Evolutionary conservation across 2,888 invertebrate genomes (phyloP), one percentile per base, ranked within the genome.

Genomic region (Emmelina monodactyla): DNA sequence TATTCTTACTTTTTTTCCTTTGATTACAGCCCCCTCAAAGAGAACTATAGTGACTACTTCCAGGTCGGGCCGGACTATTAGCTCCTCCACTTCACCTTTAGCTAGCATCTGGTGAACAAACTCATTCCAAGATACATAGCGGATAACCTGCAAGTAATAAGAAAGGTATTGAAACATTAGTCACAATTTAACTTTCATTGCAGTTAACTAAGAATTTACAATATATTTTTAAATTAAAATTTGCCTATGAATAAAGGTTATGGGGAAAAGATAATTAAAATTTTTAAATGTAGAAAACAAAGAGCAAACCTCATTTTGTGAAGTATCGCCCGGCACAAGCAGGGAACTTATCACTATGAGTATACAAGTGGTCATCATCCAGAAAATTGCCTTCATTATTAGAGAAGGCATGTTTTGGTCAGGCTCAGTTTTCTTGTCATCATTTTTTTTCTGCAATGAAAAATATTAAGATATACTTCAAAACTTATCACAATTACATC

Each of bases 51-150:
- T 91, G 5, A 92, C 93, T 50, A 91, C 85, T 57, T 93, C 92
- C 50, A 88, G 78, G 56, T 93, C 93, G 0, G 94, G 94, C 28
- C 90, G 78, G 1, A 96, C 88, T 42, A 92, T 86, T 7, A 94
- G 73, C 67, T 93, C 90, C 51, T 92, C 89, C 0, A 97, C 97
- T 80, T 97, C 97, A 10, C 97, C 97, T 58, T 92, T 93, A 0
- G 92, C 88, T 35, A 98, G 70, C 92, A 98, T 93, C 41, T 94
- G 90, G 66, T 96, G 89, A 0, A 95, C 86, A 78, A 98, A 98
- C 71, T 97, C 97, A 70, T 95, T 94, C 97, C 97, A 98, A 0
- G 94, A 92, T 2, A 95, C 89, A 61, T 90, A 92, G 16, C 89
- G 80, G n/a, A 86, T 79, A 15, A 85, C 58, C 85, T 86, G 62